Conservation (phyloP, 2,888 invertebrate species). For the Sthenelais limicola region DNA sequence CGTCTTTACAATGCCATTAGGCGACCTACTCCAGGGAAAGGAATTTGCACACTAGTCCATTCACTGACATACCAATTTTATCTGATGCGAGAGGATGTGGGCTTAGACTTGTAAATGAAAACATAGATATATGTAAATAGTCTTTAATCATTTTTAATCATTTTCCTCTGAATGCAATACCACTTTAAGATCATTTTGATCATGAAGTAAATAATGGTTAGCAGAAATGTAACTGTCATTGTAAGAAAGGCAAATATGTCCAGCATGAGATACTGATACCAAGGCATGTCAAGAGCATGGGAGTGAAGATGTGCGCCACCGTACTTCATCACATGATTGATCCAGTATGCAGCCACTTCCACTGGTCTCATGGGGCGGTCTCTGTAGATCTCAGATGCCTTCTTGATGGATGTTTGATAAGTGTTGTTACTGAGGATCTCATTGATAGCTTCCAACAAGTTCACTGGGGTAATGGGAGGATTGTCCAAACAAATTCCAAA, state of each 20-base stretch:
- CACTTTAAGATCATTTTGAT: no score
- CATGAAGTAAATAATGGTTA: no score
- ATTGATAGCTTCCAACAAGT: conserved; percentile 10
- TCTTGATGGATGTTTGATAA: not conserved
- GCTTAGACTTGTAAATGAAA: no score
- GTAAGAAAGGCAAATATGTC: conserved; percentile 26
- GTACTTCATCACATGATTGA: conserved; percentile 23
- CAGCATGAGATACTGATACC: conserved; percentile 29
- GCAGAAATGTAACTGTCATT: no score
- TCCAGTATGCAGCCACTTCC: conserved; percentile 6
- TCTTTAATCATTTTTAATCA: no score
- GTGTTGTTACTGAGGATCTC: not conserved
- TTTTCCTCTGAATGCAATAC: no score
- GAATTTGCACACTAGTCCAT: no score
- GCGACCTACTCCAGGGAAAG: no score
- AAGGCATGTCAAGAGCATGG: conserved; percentile 32
- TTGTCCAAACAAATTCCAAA: conserved; percentile 47
- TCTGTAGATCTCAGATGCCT: conserved; percentile 6
- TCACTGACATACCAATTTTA: no score
- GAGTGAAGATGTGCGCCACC: conserved; percentile 16
- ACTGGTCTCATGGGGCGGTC: not conserved
- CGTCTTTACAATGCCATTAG: no score
- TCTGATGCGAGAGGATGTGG: no score
- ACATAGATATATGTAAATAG: no score
- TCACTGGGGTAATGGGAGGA: not conserved